Evolutionary conservation across 2,797 vertebrate species (phyloP).

Genomic region (Apodemus agrarius): DNA sequence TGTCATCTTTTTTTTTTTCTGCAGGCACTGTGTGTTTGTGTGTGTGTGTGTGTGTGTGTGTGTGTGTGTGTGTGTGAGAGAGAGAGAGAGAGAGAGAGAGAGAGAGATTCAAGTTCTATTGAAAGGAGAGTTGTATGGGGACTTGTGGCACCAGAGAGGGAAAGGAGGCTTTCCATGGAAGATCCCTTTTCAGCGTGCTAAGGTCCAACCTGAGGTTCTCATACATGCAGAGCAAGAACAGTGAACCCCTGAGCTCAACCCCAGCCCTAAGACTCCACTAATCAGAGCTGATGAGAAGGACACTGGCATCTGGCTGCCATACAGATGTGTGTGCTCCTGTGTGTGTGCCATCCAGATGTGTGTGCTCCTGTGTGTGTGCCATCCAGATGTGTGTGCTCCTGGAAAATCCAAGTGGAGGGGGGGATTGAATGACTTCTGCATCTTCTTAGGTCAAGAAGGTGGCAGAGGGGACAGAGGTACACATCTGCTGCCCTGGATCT

Average conservation of each 20-base stretch:
- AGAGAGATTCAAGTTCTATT: background rate
- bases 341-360: no score
- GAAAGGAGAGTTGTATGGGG: background rate
- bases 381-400: no score
- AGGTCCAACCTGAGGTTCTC: background rate
- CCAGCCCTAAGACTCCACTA: background rate
- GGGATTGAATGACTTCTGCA: background rate
- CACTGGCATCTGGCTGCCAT: background rate
- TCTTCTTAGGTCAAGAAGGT: background rate
- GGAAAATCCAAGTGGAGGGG: background rate
- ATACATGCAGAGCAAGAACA: background rate
- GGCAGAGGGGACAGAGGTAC: background rate
- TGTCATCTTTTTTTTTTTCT: background rate
- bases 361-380: no score
- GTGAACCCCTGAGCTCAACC: background rate
- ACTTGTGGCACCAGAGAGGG: background rate
- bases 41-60: background rate
- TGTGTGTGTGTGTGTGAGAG: background rate
- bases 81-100: no score
- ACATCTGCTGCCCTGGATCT: background rate
- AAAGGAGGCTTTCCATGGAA: background rate
- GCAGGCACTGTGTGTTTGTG: background rate
- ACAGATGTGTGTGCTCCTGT: no score
- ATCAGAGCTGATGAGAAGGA: background rate
- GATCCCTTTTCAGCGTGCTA: background rate